These are phyloP conservation scores for Drosophila vallismaia DNA, from an alignment of 2,888 invertebrate genomes.

Conservation along the genomic window DNA sequence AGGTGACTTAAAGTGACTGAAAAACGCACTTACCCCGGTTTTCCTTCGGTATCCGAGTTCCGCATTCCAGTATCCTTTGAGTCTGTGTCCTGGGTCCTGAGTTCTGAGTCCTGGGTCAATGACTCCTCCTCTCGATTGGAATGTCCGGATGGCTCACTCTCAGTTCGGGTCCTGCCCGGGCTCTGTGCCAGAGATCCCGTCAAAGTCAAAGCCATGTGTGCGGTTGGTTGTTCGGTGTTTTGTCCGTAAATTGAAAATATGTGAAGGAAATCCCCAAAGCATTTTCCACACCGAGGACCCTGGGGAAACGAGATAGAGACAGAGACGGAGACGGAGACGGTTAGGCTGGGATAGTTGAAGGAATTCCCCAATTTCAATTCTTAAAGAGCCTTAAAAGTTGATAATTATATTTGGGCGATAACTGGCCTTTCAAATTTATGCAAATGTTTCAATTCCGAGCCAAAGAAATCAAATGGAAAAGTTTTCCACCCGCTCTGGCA, in stretches of 20 bases:
- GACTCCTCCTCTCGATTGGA: not conserved
- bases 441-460: constrained; percentile 17
- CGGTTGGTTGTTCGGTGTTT: not conserved
- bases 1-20: not conserved
- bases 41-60: not conserved
- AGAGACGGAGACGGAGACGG: no score
- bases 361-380: constrained; percentile 31
- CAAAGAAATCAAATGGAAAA: constrained; percentile 33
- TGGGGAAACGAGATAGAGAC: not conserved
- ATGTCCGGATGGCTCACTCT: not conserved
- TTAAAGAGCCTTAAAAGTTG: not conserved
- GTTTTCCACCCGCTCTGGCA: not conserved
- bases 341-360: constrained; percentile 1
- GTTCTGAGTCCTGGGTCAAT: not conserved
- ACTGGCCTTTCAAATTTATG: constrained; percentile 13
- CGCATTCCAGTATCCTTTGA: constrained; percentile 14
- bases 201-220: constrained; percentile 21
- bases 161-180: constrained; percentile 1
- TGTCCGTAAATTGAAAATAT: constrained; percentile 59
- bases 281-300: constrained; percentile 1
- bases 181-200: constrained; percentile 17
- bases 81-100: not conserved
- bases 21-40: not conserved
- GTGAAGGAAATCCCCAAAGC: constrained; percentile 38
- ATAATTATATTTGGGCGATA: not conserved